Conservation (phyloP, 2,797 vertebrate species). For the Notolabrus celidotus region DNA sequence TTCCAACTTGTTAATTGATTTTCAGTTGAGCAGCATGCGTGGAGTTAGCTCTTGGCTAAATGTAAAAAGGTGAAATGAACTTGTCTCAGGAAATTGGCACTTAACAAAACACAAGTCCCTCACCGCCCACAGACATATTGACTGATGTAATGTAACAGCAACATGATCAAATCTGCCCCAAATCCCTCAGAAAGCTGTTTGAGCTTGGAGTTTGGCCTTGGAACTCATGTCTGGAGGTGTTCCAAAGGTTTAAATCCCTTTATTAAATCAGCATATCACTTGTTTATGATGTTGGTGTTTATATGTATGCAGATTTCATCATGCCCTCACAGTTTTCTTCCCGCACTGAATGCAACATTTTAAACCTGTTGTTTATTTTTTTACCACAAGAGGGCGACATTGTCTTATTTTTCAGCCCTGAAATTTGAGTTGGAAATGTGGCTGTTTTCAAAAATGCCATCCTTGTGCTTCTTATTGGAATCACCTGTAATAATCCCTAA, state of each 20-base stretch:
- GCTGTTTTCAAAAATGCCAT: background rate
- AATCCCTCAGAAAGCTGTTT: conserved; percentile 23
- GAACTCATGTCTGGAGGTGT: conserved; percentile 17
- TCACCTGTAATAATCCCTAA: no score
- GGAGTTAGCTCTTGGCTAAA: background rate
- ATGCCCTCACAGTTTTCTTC: background rate
- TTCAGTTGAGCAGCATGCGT: background rate
- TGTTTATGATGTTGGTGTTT: no score
- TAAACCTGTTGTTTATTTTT: background rate
- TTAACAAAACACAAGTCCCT: conserved; percentile 21
- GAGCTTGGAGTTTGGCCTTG: conserved; percentile 20
- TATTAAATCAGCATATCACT: background rate
- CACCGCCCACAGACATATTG: conserved; percentile 7
- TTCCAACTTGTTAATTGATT: conserved; percentile 30
- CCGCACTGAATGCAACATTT: background rate
- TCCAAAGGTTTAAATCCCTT: conserved; percentile 34
- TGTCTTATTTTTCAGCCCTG: conserved; percentile 3
- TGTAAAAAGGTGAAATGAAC: conserved; percentile 14
- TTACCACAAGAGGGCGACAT: conserved; percentile 56
- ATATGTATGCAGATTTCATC: background rate
- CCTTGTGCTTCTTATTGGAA: no score
- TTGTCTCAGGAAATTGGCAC: conserved; percentile 30
- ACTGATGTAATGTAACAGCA: conserved; percentile 47
- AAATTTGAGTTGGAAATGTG: background rate
- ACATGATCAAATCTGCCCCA: conserved; percentile 22